phyloP scores from a whole-genome alignment of 2,888 invertebrate species.

The Leptarthrus brevirostris region DNA sequence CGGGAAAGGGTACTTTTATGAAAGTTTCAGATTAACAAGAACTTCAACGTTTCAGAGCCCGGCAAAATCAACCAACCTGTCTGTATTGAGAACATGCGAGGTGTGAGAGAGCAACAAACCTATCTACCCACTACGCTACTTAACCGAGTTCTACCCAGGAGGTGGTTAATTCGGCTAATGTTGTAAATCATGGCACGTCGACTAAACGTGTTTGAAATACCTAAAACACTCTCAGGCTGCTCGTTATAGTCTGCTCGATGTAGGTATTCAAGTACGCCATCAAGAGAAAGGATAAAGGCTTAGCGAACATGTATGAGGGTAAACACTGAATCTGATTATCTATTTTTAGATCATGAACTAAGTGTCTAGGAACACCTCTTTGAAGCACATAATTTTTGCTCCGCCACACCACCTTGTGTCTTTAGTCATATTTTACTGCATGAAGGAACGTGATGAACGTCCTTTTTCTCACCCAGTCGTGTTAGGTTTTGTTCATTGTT shows the following conservation, averaged over 20 bases:
- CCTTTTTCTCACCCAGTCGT: neutral
- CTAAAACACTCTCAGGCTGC: conserved; percentile 19
- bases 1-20: neutral
- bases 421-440: neutral
- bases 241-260: conserved; percentile 20
- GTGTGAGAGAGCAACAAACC: neutral
- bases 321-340: conserved; percentile 48
- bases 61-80: neutral
- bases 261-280: conserved; percentile 2
- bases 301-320: conserved; percentile 34
- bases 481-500: neutral
- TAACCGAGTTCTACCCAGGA: conserved; percentile 19
- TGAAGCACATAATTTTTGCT: conserved; percentile 25
- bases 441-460: neutral
- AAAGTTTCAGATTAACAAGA: conserved; percentile 17
- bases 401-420: neutral
- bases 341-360: conserved; percentile 49
- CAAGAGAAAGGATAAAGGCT: conserved; percentile 12
- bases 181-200: conserved; percentile 54
- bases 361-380: conserved; percentile 23
- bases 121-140: conserved; percentile 18
- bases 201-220: conserved; percentile 50
- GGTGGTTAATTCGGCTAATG: conserved; percentile 51
- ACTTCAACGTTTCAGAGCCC: neutral
- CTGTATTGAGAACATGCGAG: neutral